Evolutionary conservation across 2,113 vertebrate genomes (phyloP).

Genomic region (Tychaedon coryphoeus): DNA sequence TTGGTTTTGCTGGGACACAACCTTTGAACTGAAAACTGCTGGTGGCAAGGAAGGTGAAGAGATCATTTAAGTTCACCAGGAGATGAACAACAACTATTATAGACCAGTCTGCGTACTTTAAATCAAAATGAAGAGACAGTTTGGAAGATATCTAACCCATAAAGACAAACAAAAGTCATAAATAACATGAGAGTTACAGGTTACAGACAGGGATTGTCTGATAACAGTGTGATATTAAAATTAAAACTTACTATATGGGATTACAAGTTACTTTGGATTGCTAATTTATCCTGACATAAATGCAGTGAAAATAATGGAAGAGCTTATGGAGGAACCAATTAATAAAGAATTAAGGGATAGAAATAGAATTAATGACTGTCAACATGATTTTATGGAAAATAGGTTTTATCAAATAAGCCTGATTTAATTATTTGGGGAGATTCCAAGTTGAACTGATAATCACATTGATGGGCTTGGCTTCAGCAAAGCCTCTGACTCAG

Average conservation of each 20-base stretch:
- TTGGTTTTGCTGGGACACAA: background rate
- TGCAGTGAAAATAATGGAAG: constrained; percentile 21
- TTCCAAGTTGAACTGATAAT: constrained; percentile 57
- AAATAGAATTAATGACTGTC: constrained; percentile 51
- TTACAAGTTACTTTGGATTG: background rate
- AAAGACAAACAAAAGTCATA: background rate
- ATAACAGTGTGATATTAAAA: background rate
- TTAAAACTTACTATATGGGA: background rate
- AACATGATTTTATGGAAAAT: constrained; percentile 66
- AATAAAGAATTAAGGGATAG: constrained; percentile 60
- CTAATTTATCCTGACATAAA: constrained; percentile 45
- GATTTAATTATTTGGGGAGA: constrained; percentile 61
- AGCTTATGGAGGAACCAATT: constrained; percentile 43
- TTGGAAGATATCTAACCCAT: background rate
- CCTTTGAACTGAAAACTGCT: background rate
- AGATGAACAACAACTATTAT: background rate
- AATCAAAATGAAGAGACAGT: background rate
- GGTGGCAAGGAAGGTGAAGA: background rate
- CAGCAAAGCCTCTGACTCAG: constrained; percentile 18
- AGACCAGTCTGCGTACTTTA: background rate
- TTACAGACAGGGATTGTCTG: background rate
- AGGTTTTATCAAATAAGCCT: constrained; percentile 63
- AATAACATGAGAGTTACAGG: background rate
- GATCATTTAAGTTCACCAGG: background rate
- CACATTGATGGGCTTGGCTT: constrained; percentile 46